Evolutionary conservation across 2,888 invertebrate genomes (phyloP), one percentile per base, ranked within the genome.

Genomic region (Cerceris ruficornis): DNA sequence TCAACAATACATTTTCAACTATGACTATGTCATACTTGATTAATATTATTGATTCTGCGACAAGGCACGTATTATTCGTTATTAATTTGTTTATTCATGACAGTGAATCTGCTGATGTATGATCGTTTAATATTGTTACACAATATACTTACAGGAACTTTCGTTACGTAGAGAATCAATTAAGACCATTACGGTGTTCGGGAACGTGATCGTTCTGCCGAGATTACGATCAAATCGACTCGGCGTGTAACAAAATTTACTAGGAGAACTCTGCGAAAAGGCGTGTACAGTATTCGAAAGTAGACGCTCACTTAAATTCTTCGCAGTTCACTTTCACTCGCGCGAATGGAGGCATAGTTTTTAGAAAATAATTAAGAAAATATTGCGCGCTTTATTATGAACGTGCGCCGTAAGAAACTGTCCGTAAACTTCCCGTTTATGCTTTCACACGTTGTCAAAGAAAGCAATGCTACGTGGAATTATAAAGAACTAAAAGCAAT

Each of bases 91-190:
- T 50, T 50, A 50, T n/a, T n/a, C 50, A n/a, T n/a, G n/a, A 13
- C n/a, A 11, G 7, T n/a, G n/a, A 50, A n/a, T n/a, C 6, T 7
- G 50, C n/a, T n/a, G n/a, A 50, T 1, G 50, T 1, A n/a, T 50
- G 7, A 50, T 61, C 28, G 15, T 52, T 6, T 54, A 5, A 64
- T 39, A 55, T 17, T 49, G 28, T 43, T 57, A 57, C 39, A 50
- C 41, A 15, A 28, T 41, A 17, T 8, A 50, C 62, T 58, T 54
- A 41, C 50, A 43, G 50, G 62, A 52, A 60, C 13, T 42, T 13
- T 42, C 41, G 54, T 75, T 75, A 70, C 59, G 69, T 62, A 69
- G 70, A 64, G 58, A 52, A 8, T 46, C 72, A 68, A 72, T 72
- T 60, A 60, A 68, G 11, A 11, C 11, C 41, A 14, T 14, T 9